phyloP scores from a whole-genome alignment of 2,113 vertebrate species.

The Rattus rattus region DNA sequence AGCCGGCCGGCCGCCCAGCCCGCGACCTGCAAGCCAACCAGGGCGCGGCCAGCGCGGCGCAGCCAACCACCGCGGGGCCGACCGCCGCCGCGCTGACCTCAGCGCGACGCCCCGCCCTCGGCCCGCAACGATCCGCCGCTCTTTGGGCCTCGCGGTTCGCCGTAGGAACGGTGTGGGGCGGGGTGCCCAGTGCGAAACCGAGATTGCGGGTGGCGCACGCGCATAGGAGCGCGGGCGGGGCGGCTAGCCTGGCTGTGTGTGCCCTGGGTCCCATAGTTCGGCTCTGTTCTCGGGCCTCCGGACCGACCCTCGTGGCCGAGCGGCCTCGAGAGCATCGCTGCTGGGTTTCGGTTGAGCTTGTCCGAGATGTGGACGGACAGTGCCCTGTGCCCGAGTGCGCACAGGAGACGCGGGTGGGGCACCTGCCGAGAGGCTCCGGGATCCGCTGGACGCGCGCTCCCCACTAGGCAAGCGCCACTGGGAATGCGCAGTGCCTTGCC shows the following conservation, averaged over 20 bases:
- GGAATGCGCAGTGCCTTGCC: neutral
- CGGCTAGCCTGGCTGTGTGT: neutral
- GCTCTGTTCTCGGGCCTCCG: too few relatives aligned
- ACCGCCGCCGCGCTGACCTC: constrained; percentile 81
- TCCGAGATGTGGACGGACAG: neutral
- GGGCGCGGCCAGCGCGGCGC: constrained; percentile 72
- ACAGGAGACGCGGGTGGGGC: neutral
- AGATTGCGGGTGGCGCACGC: constrained; percentile 71
- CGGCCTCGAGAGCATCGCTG: neutral
- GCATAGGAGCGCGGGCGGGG: neutral
- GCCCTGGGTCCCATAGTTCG: too few relatives aligned
- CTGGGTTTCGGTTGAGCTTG: neutral
- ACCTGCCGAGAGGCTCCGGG: neutral
- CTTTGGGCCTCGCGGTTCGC: constrained; percentile 69
- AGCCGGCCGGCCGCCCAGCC: constrained; percentile 67
- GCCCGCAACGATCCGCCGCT: constrained; percentile 51
- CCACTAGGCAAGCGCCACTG: neutral
- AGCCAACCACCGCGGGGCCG: constrained; percentile 75
- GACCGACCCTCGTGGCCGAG: neutral
- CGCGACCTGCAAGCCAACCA: constrained; percentile 77
- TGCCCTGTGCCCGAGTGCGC: neutral
- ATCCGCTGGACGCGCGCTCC: neutral
- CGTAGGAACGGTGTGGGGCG: constrained; percentile 70
- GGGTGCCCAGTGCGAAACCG: constrained; percentile 18
- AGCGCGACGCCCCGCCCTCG: constrained; percentile 82